These are phyloP conservation scores for Polyploca ridens DNA, from an alignment of 2,888 invertebrate species.

Conservation along the genomic window DNA sequence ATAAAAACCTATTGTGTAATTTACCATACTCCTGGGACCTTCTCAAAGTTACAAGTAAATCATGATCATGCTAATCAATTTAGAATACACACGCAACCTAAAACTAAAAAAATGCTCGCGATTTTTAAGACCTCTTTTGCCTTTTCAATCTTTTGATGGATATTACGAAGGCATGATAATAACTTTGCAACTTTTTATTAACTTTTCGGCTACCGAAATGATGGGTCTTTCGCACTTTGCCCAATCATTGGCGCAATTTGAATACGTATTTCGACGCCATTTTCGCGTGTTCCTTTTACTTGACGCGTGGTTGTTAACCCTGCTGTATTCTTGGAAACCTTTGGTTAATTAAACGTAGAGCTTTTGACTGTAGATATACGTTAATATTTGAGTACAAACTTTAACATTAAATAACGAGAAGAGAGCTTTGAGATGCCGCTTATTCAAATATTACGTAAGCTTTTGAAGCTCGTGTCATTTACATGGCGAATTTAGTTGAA, in stretches of 20 bases:
- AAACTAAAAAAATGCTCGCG: neutral
- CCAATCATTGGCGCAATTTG: slow-evolving; percentile 63
- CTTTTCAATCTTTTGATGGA: slow-evolving; percentile 4
- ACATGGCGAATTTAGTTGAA: slow-evolving; percentile 2
- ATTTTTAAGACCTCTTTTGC: neutral
- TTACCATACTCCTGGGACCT: neutral
- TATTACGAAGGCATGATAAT: slow-evolving; percentile 33
- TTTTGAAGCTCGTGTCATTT: neutral
- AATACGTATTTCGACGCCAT: slow-evolving; percentile 48
- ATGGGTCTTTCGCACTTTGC: slow-evolving; percentile 64
- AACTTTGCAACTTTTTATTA: slow-evolving; percentile 49
- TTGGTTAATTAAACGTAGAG: slow-evolving; percentile 40
- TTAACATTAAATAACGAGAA: slow-evolving; percentile 6
- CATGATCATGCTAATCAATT: slow-evolving; percentile 1
- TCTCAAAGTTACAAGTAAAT: neutral
- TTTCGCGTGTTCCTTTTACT: slow-evolving; percentile 48
- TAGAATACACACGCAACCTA: neutral
- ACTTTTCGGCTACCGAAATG: slow-evolving; percentile 65
- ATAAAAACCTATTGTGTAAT: too few relatives aligned
- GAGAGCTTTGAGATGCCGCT: neutral
- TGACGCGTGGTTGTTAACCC: slow-evolving; percentile 34
- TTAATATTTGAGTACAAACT: slow-evolving; percentile 8
- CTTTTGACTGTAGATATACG: slow-evolving; percentile 4
- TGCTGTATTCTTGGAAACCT: slow-evolving; percentile 55
- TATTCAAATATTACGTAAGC: neutral